A percentile compares a stretch with the other conserved stretches of the same genome.
Conservation (phyloP, 92 coral and sea anemone species). For the Porites evermanni region DNA sequence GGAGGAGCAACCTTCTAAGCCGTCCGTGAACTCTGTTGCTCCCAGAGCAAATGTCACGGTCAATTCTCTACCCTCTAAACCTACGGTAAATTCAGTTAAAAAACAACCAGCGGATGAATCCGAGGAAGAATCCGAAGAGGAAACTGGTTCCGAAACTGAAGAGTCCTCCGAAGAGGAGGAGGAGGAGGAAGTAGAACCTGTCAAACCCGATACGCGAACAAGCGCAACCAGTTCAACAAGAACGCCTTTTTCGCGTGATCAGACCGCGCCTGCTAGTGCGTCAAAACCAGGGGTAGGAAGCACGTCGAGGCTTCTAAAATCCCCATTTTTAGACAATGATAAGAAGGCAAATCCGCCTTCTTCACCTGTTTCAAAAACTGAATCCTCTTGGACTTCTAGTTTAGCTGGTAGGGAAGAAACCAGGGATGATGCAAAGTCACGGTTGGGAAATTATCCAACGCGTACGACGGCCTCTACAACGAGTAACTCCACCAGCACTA, state of each 20-base stretch:
- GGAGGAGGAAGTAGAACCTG: slow-evolving; percentile 34
- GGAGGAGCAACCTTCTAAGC: slow-evolving; percentile 33
- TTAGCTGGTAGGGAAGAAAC: slow-evolving; percentile 61
- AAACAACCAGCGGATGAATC: slow-evolving; percentile 61
- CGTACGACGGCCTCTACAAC: slow-evolving; percentile 86
- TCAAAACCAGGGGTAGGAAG: slow-evolving; percentile 43
- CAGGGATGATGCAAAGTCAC: slow-evolving; percentile 61
- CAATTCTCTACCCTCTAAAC: slow-evolving; percentile 57
- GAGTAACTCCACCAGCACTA: slow-evolving; percentile 68
- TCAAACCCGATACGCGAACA: slow-evolving; percentile 57
- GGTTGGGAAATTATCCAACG: slow-evolving; percentile 62
- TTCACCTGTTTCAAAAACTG: slow-evolving; percentile 61
- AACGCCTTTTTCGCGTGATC: slow-evolving; percentile 57
- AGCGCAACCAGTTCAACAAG: slow-evolving; percentile 45
- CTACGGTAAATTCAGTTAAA: slow-evolving; percentile 39
- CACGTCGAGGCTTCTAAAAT: slow-evolving; percentile 46
- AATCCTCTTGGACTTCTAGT: slow-evolving; percentile 64
- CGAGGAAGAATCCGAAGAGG: slow-evolving; percentile 61
- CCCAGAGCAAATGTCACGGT: slow-evolving; percentile 35
- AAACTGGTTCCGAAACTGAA: slow-evolving; percentile 55
- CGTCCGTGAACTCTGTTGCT: slow-evolving; percentile 34
- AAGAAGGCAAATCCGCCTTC: slow-evolving; percentile 56
- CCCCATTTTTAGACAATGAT: slow-evolving; percentile 71
- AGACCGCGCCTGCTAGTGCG: slow-evolving; percentile 60
- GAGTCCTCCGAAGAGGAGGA: slow-evolving; percentile 66